Percentiles rank a stretch among this genome's conserved stretches.
Evolutionary conservation across 2,113 vertebrate species (phyloP).

Genomic region (Polypterus bichir): DNA sequence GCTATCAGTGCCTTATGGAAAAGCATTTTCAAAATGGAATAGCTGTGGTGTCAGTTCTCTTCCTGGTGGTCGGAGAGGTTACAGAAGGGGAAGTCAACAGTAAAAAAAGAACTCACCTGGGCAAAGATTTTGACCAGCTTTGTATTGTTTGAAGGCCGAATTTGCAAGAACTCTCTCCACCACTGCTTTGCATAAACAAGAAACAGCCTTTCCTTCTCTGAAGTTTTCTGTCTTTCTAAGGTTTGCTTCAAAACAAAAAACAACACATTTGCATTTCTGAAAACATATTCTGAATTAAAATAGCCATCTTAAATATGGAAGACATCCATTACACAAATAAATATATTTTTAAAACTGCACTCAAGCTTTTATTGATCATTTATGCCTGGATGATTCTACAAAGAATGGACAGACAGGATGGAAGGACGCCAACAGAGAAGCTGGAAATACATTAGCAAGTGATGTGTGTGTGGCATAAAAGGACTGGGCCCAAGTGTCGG

Average conservation of each 20-base stretch:
- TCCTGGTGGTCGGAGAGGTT: too few species aligned
- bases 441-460: too few species aligned
- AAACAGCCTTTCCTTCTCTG: slow-evolving; percentile 88
- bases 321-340: slow-evolving; percentile 15
- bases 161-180: slow-evolving; percentile 97
- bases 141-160: slow-evolving; percentile 70
- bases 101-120: slow-evolving; percentile 56
- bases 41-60: too few species aligned
- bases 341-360: not conserved
- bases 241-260: slow-evolving; percentile 52
- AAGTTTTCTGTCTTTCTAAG: slow-evolving; percentile 77
- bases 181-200: slow-evolving; percentile 93
- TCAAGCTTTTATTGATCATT: not conserved
- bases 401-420: too few species aligned
- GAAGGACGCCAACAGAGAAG: too few species aligned
- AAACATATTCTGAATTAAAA: not conserved
- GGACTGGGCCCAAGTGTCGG: too few species aligned
- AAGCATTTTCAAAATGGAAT: too few species aligned
- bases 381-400: too few species aligned
- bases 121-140: slow-evolving; percentile 97
- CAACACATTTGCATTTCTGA: not conserved
- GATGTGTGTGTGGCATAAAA: too few species aligned
- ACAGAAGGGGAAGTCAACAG: too few species aligned
- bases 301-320: not conserved
- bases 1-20: too few species aligned